Evolutionary conservation across 2,113 vertebrate genomes (phyloP), one percentile per base, ranked within the genome.

Genomic region (Oncorhynchus masou): DNA sequence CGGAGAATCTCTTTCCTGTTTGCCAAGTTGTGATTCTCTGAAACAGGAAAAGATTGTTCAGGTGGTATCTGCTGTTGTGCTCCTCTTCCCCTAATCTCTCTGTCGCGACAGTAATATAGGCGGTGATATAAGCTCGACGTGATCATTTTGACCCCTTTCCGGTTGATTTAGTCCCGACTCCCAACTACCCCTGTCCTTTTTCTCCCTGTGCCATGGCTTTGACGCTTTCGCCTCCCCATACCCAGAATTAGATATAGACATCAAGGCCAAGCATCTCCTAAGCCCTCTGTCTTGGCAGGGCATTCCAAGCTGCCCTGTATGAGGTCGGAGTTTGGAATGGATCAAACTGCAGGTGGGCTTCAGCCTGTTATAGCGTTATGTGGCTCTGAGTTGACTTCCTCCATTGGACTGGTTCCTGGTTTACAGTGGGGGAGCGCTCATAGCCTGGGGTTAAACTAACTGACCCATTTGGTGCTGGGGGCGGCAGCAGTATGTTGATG

Each of bases 371-470:
- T 80, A 79, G 74, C 75, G 85, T 68, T 11, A 11, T 60, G 62
- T 79, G 79, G 1, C 20, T 29, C 3, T 66, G 66, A 83, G 81
- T 84, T 54, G 49, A 54, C 15, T n/a, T 78, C 68, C 39, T 54
- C 84, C 83, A 76, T 87, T 88, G 85, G 90, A 84, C 68, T 68
- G 2, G 15, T 82, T 83, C 77, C 85, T 66, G 66, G 77, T 79
- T 66, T 57, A 77, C 79, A 62, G 70, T 45, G 68, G 57, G 24
- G 3, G 6, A 20, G 59, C 49, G 16, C 0, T 48, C 74, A 60
- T 54, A 74, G 75, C 75, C 81, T 1, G 72, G 49, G 77, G 71
- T 74, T 60, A 74, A 22, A 70, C 83, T 68, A 9, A 77, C 75
- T 74, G 82, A 70, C 75, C 68, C 51, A 70, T 84, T 70, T 68